Percentiles rank a stretch among this genome's conserved stretches.
Conservation (phyloP, 2,888 invertebrate species). For the Ophonus ardosiacus region DNA sequence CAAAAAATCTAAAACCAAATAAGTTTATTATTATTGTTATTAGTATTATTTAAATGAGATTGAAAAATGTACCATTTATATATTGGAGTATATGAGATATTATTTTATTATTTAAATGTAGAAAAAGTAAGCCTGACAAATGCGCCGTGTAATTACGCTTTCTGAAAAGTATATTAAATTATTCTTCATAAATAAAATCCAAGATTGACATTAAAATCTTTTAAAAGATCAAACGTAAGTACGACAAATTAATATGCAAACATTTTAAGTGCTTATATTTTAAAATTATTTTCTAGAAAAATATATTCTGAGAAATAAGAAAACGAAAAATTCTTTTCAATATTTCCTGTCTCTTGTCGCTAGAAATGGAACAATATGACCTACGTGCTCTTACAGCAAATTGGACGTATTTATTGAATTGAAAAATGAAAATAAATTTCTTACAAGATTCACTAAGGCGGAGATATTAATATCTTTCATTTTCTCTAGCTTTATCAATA, state of each 20-base stretch:
- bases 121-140: neutral
- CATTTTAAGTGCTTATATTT: neutral
- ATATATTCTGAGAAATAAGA: neutral
- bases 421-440: constrained; percentile 53
- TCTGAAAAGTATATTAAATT: neutral
- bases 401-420: constrained; percentile 57
- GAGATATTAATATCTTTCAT: constrained; percentile 3
- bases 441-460: constrained; percentile 25
- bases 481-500: neutral
- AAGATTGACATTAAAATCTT: neutral
- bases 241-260: neutral
- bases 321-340: neutral
- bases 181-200: neutral
- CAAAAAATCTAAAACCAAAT: too few relatives aligned
- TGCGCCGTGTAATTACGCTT: neutral
- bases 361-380: constrained; percentile 34
- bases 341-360: neutral
- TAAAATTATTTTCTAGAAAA: neutral
- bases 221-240: neutral
- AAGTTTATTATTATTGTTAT: too few relatives aligned
- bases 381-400: constrained; percentile 43
- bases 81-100: too few relatives aligned
- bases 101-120: too few relatives aligned
- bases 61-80: too few relatives aligned
- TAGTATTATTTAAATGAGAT: too few relatives aligned